Base-by-base conservation (phyloP, 2,888 invertebrate species). In the Eretmocerus hayati region DNA sequence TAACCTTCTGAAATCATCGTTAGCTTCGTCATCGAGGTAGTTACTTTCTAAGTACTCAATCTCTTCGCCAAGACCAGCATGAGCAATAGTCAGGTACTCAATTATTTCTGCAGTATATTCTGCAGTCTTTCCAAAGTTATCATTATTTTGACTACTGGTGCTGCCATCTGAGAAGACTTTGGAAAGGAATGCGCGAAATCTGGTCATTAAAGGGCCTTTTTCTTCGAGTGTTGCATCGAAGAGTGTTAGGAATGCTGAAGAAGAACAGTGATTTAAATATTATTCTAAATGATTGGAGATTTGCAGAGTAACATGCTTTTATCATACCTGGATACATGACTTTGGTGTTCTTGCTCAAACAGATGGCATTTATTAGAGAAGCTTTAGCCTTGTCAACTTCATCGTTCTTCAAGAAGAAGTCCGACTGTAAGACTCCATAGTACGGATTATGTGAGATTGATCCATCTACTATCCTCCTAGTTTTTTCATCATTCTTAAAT, bases 371-470 rank as follows among this genome's bases (percentile, higher is more conserved):
- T 20, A 53, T 31, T 4, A 53, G 15, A 1, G 53, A 42, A 13
- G 47, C 42, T 30, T 50, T 53, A 6, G 53, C 48, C 9, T 53
- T 53, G 2, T 53, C 53, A 2, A 53, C 33, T 23, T 53, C 53
- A 22, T 53, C 53, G 16, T 53, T 53, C 15, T 53, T 53, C 21
- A 53, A 20, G 16, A 53, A 53, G 16, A 53, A 53, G 16, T 53
- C 53, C 6, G 50, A 48, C 9, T 53, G 53, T 6, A 53, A 15
- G 0, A 53, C 46, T 5, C 53, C 53, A 11, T 53, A 53, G 16
- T 48, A 53, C 1, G 53, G 53, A 42, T 53, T 53, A 6, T 53
- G 53, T 8, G 53, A 46, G n/a, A 53, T 43, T 1, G 31, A 32
- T 1, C 53, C 53, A 5, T n/a, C 30, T 5, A 53, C 39, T 9